Conservation (phyloP, 2,797 vertebrate genomes). For the Emys orbicularis region DNA sequence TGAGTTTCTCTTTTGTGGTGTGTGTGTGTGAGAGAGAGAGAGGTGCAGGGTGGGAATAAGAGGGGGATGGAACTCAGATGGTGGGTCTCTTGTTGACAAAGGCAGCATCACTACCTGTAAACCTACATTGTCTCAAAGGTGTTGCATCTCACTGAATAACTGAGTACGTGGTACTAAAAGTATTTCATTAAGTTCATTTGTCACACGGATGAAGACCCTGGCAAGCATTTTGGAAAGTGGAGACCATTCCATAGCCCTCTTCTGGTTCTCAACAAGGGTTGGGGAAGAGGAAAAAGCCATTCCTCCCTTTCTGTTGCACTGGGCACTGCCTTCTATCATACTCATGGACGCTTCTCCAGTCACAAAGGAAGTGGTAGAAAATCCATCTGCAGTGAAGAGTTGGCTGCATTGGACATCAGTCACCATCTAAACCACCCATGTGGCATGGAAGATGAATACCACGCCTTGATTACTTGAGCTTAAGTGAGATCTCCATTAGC, state of each 20-base stretch:
- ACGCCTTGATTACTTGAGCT: neutral
- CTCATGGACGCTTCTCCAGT: neutral
- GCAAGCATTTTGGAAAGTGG: conserved; percentile 8
- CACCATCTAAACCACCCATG: neutral
- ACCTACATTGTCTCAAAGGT: conserved; percentile 64
- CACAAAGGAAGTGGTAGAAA: neutral
- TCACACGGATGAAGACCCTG: conserved; percentile 52
- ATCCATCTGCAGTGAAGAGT: neutral
- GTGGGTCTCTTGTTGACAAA: neutral
- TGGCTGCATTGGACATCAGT: neutral
- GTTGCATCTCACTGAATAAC: conserved; percentile 51
- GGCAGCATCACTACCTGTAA: conserved; percentile 46
- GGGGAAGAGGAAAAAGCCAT: conserved; percentile 5
- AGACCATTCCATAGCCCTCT: neutral
- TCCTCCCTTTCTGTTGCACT: conserved; percentile 48
- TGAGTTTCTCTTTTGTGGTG: neutral
- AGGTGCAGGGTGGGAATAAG: neutral
- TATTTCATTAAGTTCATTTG: conserved; percentile 69
- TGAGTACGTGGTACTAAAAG: conserved; percentile 35
- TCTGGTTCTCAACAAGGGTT: neutral
- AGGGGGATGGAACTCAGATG: neutral
- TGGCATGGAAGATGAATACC: neutral
- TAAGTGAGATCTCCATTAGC: neutral
- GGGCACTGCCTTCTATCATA: neutral
- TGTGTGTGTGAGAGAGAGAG: neutral